A percentile compares a stretch with the other conserved stretches of the same genome.
Conservation (phyloP, 2,888 invertebrate genomes). For the Eudasyphora cyanicolor region DNA sequence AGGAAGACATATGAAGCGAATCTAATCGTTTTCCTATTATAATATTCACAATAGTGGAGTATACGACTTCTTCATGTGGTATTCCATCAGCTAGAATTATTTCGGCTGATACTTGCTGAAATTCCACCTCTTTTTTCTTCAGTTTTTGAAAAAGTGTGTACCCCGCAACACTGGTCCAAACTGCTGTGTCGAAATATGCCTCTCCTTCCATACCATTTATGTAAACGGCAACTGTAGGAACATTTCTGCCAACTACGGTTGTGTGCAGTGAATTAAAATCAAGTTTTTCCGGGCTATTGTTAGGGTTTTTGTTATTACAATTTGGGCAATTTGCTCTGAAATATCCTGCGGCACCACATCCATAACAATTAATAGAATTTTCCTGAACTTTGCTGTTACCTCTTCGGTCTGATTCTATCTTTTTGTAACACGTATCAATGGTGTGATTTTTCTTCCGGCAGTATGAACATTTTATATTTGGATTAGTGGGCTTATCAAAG, state of each 20-base stretch:
- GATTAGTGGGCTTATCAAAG: neutral
- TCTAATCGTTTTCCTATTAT: conserved; percentile 10
- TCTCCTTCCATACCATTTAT: conserved; percentile 41
- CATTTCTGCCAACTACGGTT: conserved; percentile 40
- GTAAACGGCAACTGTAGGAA: conserved; percentile 41
- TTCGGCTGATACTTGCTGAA: conserved; percentile 50
- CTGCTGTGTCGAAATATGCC: conserved; percentile 60
- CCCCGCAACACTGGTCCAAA: conserved; percentile 55
- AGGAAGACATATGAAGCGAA: conserved; percentile 14
- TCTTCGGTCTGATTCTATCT: neutral
- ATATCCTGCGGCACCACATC: conserved; percentile 33
- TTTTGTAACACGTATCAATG: neutral
- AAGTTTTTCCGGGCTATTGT: neutral
- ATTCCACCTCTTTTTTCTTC: conserved; percentile 24
- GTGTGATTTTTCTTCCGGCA: conserved; percentile 1
- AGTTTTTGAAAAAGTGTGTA: conserved; percentile 52
- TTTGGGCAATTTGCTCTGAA: conserved; percentile 39
- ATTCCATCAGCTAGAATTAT: conserved; percentile 57
- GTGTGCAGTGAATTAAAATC: conserved; percentile 40
- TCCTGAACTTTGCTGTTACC: neutral
- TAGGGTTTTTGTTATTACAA: neutral
- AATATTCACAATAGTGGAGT: conserved; percentile 28
- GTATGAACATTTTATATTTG: neutral
- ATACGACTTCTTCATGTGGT: neutral
- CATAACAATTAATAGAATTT: conserved; percentile 14